Evolutionary conservation across 2,888 invertebrate genomes (phyloP).

Genomic region (Invenusta paracnida): DNA sequence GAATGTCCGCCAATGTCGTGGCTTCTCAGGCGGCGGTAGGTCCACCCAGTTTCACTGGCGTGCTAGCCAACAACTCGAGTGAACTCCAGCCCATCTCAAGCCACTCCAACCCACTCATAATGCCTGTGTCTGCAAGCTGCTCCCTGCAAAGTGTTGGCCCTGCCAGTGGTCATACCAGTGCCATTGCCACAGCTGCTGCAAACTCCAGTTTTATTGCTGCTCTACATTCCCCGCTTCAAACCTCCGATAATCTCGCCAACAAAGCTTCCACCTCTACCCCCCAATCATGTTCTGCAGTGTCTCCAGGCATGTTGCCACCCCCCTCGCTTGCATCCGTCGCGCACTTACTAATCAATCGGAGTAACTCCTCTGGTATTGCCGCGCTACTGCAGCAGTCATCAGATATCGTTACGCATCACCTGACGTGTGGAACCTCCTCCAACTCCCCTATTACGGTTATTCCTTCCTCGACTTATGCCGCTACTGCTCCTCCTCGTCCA

Average conservation of each 20-base stretch:
- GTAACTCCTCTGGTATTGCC: neutral
- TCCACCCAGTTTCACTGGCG: neutral
- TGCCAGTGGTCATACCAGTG: no score
- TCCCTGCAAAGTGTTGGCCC: no score
- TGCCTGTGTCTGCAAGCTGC: neutral
- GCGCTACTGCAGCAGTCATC: neutral
- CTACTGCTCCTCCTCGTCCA: no score
- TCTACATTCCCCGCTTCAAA: no score
- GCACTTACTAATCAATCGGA: no score
- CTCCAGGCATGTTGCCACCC: neutral
- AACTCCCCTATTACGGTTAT: no score
- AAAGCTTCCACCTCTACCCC: neutral
- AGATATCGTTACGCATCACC: neutral
- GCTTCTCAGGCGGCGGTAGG: slow-evolving; percentile 5
- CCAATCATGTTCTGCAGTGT: neutral
- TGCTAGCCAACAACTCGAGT: slow-evolving; percentile 10
- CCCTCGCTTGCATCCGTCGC: neutral
- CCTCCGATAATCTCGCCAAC: no score
- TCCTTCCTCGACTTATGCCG: no score
- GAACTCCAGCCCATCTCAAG: neutral
- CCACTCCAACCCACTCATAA: neutral
- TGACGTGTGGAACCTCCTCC: neutral
- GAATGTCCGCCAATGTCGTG: no score
- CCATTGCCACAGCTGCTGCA: neutral
- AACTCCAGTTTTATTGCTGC: neutral